A percentile compares a stretch with the other conserved stretches of the same genome.
These are phyloP conservation scores for Cephalophus harveyi DNA, from an alignment of 2,113 vertebrate genomes.

Conservation along the genomic window DNA sequence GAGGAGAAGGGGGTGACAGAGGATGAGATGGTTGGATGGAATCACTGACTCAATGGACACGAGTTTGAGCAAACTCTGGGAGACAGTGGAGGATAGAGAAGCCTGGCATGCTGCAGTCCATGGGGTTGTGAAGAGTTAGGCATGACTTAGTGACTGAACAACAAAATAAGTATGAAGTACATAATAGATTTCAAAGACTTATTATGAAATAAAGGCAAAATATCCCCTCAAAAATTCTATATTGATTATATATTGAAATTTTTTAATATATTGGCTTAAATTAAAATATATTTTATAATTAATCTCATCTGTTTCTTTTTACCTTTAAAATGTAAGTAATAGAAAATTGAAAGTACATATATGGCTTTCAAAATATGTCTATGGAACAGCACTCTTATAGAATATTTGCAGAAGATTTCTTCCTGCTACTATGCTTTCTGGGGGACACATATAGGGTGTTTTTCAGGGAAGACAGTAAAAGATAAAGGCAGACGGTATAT, in stretches of 20 bases:
- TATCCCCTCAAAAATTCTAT: not conserved
- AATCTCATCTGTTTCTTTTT: not conserved
- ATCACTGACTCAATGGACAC: not conserved
- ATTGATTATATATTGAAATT: not conserved
- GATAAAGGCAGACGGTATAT: not conserved
- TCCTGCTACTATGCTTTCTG: not conserved
- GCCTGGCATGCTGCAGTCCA: not conserved
- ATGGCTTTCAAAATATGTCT: not conserved
- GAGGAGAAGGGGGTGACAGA: not conserved
- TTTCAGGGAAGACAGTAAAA: not conserved
- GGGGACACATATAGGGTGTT: not conserved
- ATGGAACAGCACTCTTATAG: not conserved
- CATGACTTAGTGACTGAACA: not conserved
- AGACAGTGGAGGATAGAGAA: not conserved
- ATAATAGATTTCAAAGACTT: conserved; percentile 22
- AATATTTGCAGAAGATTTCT: not conserved
- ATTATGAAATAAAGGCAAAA: not conserved
- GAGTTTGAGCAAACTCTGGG: not conserved
- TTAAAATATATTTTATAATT: not conserved
- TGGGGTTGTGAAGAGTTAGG: not conserved
- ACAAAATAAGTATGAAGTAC: not conserved
- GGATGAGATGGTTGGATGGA: not conserved
- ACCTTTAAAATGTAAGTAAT: not conserved
- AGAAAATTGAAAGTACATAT: not conserved
- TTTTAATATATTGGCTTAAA: not conserved